A percentile compares a stretch with the other conserved stretches of the same genome.
phyloP scores from a whole-genome alignment of 2,888 invertebrate species.

The Psylliodes chrysocephalus region DNA sequence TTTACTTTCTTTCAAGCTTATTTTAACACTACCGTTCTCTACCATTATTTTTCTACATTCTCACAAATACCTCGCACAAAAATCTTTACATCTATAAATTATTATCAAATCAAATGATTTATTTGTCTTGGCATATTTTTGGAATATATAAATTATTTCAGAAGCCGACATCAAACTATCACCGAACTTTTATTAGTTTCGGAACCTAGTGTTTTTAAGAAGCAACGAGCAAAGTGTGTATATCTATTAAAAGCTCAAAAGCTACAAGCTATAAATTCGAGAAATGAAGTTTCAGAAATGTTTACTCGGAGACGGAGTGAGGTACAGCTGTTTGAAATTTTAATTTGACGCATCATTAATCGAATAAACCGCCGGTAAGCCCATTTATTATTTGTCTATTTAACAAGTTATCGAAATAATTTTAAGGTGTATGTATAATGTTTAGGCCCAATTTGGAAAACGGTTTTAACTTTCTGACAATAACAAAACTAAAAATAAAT shows the following conservation, averaged over 20 bases:
- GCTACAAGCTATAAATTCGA: conserved; percentile 19
- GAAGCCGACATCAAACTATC: no score
- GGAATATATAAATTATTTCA: no score
- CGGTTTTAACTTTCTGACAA: no score
- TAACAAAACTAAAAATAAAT: no score
- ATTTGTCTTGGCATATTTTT: no score
- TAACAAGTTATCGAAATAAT: conserved; percentile 25
- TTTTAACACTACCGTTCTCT: no score
- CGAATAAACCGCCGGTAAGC: conserved; percentile 7
- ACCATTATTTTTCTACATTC: no score
- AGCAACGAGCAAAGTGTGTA: conserved; percentile 2
- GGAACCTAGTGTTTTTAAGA: not conserved
- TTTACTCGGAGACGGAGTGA: conserved; percentile 19
- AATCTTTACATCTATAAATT: not conserved
- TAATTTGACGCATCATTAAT: conserved; percentile 39
- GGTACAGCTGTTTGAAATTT: conserved; percentile 36
- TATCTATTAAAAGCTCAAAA: conserved; percentile 13
- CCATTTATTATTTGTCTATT: conserved; percentile 24
- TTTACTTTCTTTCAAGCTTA: no score
- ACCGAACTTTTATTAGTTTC: conserved; percentile 2
- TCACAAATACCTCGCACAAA: no score
- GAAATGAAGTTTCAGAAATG: conserved; percentile 21
- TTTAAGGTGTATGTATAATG: conserved; percentile 4
- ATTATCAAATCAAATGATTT: not conserved
- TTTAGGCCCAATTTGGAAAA: not conserved